Conservation (phyloP, 2,113 vertebrate species). For the Columba livia region DNA sequence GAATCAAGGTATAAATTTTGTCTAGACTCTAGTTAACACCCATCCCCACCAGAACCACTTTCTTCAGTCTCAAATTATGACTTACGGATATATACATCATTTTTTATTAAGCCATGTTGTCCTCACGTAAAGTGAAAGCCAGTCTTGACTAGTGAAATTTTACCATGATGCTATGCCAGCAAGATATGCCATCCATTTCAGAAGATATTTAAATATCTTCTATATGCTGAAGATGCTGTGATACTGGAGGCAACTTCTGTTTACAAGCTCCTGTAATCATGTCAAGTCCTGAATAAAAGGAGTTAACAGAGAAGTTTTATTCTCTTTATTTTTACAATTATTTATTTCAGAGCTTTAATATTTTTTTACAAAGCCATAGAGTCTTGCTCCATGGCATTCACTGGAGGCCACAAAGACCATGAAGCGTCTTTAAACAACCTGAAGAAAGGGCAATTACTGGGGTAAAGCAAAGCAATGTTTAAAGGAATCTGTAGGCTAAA, state of each 20-base stretch:
- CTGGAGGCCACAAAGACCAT: not conserved
- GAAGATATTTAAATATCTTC: not conserved
- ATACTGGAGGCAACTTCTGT: not conserved
- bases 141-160: not conserved
- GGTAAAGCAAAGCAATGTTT: not conserved
- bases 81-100: not conserved
- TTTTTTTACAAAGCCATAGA: not conserved
- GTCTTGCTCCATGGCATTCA: not conserved
- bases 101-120: not conserved
- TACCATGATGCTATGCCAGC: not conserved
- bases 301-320: not conserved
- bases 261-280: not conserved
- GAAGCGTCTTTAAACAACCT: not conserved
- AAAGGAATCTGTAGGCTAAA: not conserved
- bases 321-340: not conserved
- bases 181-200: not conserved
- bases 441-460: not conserved
- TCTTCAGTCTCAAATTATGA: not conserved
- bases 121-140: not conserved
- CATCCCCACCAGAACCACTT: not conserved
- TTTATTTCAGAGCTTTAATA: not conserved
- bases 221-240: not conserved
- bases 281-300: not conserved
- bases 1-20: not conserved
- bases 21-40: not conserved